phyloP scores from a whole-genome alignment of 2,797 vertebrate species.

The Rhabdomys pumilio region DNA sequence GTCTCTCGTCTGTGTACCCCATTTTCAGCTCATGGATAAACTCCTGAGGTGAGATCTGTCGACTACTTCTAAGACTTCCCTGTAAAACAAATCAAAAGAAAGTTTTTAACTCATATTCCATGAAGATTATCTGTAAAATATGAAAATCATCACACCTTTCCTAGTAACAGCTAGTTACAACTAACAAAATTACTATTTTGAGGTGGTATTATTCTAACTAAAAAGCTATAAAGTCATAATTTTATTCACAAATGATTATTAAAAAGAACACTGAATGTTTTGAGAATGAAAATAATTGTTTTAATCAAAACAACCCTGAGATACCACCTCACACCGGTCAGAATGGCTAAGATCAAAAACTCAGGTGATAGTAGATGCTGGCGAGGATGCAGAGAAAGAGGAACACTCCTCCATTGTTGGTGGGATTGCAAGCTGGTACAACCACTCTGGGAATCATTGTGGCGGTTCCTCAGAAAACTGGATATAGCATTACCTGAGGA shows the following conservation, averaged over 20 bases:
- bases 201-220: background rate
- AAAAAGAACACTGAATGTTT: conserved; percentile 8
- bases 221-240: conserved; percentile 53
- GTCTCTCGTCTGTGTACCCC: conserved; percentile 94
- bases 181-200: background rate
- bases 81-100: conserved; percentile 86
- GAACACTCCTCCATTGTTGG: no score
- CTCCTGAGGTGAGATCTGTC: conserved; percentile 96
- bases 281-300: conserved; percentile 3
- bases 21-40: conserved; percentile 97
- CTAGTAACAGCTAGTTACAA: background rate
- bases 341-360: no score
- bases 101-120: background rate
- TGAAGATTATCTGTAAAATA: conserved; percentile 63
- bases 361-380: no score
- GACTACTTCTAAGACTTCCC: conserved; percentile 94
- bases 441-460: no score
- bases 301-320: background rate
- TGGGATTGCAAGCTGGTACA: no score
- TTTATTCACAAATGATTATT: conserved; percentile 29
- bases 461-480: no score
- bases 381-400: no score
- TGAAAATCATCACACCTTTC: background rate
- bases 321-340: no score
- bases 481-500: no score